phyloP scores from a whole-genome alignment of 2,888 invertebrate genomes.

The Dromius quadrimaculatus region DNA sequence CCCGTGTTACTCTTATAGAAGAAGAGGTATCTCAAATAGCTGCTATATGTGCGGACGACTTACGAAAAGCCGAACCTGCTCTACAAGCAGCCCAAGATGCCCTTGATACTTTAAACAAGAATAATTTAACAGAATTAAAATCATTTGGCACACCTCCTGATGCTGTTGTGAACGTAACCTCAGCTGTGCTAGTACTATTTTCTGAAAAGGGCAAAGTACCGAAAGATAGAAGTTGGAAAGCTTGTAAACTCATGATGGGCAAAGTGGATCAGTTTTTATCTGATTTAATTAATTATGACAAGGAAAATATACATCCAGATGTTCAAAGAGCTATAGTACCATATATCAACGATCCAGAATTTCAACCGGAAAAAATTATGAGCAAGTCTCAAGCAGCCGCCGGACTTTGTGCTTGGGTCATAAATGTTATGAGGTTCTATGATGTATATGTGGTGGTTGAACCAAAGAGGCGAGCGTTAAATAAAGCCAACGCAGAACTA shows the following conservation, averaged over 20 bases:
- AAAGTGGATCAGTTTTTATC: conserved; percentile 89
- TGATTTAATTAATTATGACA: conserved; percentile 88
- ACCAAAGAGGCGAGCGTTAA: conserved; percentile 88
- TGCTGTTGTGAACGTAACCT: conserved; percentile 87
- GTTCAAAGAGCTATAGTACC: conserved; percentile 82
- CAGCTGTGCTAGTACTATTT: conserved; percentile 90
- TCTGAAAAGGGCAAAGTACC: conserved; percentile 84
- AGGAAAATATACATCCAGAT: conserved; percentile 92
- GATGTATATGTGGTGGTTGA: conserved; percentile 93
- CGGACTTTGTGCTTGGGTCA: conserved; percentile 94
- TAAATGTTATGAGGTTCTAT: conserved; percentile 91
- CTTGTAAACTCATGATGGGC: conserved; percentile 90
- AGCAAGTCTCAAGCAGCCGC: conserved; percentile 93
- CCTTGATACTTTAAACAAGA: conserved; percentile 91
- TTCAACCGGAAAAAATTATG: conserved; percentile 84
- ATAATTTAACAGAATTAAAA: conserved; percentile 93
- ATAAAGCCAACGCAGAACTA: conserved; percentile 86
- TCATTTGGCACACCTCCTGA: conserved; percentile 93
- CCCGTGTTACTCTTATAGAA: conserved; percentile 89
- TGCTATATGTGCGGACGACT: conserved; percentile 88
- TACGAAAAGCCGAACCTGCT: conserved; percentile 92
- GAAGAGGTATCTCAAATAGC: conserved; percentile 88
- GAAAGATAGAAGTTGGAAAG: conserved; percentile 94
- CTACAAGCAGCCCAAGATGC: conserved; percentile 90
- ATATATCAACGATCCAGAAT: conserved; percentile 79